Evolutionary conservation across 2,113 vertebrate species (phyloP), one percentile per base, ranked within the genome.

Genomic region (Chlamydotis undulata): DNA sequence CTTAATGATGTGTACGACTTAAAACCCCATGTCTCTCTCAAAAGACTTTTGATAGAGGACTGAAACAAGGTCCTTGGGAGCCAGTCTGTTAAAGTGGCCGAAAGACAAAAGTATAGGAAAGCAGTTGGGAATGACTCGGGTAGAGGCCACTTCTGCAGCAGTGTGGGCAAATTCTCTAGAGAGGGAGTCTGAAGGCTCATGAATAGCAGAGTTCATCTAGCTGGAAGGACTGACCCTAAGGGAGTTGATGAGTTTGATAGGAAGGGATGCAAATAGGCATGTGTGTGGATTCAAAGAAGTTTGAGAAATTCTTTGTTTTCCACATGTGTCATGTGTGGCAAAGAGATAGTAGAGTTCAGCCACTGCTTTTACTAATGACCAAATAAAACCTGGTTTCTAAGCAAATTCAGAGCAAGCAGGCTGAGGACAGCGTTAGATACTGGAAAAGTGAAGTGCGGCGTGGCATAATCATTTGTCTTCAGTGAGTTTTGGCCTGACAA

Each of bases 241-340:
- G 55, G 22, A 79, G 55, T 37, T 57, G 57, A 68, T 53, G 26
- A 65, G 22, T 82, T 75, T 75, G 81, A 50, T 67, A 74, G 45
- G 63, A 84, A 60, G 57, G 23, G 39, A 50, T 56, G 47, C 55
- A 87, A 90, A 81, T 2, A 55, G 28, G 31, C 59, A 41, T 0
- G 0, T 47, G 28, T 25, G 17, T 56, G 26, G 4, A 68, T 79
- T 59, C 47, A 65, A 76, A 83, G 49, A 68, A 55, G 12, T 52
- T 84, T 76, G 39, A 73, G 31, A 82, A 89, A 16, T 73, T 89
- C 29, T 84, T 64, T 75, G 22, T 85, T 90, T 81, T 75, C n/a
- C 52, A 33, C 39, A 15, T 21, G 28, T 49, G 37, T 19, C 2
- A 0, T 28, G 22, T 0, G 0, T 28, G 14, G 31, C 45, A 56